phyloP scores from a whole-genome alignment of 2,888 invertebrate genomes.

The Coenonympha glycerion region DNA sequence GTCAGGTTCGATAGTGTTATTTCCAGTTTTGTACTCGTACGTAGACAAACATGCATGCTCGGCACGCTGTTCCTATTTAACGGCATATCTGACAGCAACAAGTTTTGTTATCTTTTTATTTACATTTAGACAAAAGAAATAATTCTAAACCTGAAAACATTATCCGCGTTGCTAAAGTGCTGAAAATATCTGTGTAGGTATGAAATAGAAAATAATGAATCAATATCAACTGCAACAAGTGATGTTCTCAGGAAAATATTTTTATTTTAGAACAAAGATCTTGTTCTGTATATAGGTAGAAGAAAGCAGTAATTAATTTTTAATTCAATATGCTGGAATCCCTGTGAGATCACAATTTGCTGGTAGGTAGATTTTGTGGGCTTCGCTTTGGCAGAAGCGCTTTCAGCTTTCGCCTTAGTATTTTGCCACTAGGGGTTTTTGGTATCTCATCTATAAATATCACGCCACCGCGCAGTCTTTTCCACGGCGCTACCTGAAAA shows the following conservation, averaged over 20 bases:
- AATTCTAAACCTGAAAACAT: too few species aligned
- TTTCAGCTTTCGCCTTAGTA: conserved; percentile 77
- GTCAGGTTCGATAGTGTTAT: conserved; percentile 25
- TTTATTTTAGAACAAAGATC: conserved; percentile 2
- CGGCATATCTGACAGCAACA: conserved; percentile 3
- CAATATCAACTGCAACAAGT: background rate
- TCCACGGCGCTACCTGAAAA: conserved; percentile 77
- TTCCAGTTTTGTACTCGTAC: conserved; percentile 3
- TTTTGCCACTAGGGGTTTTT: conserved; percentile 84
- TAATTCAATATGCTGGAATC: conserved; percentile 18
- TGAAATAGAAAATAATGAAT: too few species aligned
- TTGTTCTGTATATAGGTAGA: conserved; percentile 2
- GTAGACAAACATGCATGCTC: conserved; percentile 9
- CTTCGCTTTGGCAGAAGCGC: conserved; percentile 34
- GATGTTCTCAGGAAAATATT: background rate
- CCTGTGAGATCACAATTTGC: conserved; percentile 34
- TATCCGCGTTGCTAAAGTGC: too few species aligned
- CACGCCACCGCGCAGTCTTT: conserved; percentile 83
- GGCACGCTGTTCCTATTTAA: conserved; percentile 5
- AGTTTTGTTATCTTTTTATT: too few species aligned
- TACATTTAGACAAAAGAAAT: too few species aligned
- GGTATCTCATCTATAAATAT: conserved; percentile 83
- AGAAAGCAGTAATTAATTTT: conserved; percentile 13
- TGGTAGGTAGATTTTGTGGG: conserved; percentile 26
- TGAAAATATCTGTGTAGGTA: too few species aligned